Evolutionary conservation across 2,797 vertebrate species (phyloP).

Genomic region (Peromyscus melanophrys): DNA sequence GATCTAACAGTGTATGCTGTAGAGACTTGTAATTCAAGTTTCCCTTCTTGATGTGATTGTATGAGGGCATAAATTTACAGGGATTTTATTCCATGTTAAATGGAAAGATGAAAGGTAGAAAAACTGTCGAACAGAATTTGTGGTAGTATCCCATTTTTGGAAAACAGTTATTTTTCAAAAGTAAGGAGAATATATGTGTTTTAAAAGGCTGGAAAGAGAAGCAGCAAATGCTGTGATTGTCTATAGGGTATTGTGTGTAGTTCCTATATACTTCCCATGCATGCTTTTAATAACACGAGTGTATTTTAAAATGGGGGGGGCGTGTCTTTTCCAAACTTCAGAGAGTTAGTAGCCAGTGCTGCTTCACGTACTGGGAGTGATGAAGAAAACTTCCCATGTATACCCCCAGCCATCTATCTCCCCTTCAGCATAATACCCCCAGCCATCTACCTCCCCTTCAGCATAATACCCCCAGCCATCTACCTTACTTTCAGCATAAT

Average conservation of each 20-base stretch:
- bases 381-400: fast-evolving
- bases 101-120: background rate
- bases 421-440: too few relatives aligned
- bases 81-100: background rate
- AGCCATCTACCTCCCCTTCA: too few relatives aligned
- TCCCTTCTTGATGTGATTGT: background rate
- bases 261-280: background rate
- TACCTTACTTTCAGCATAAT: too few relatives aligned
- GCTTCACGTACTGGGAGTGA: background rate
- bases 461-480: too few relatives aligned
- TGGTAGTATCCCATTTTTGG: background rate
- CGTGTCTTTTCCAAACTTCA: background rate
- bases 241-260: background rate
- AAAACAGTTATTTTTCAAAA: background rate
- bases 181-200: background rate
- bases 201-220: conserved; percentile 30
- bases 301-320: background rate
- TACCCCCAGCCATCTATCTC: background rate
- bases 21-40: background rate
- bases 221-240: background rate
- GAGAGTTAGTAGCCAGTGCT: background rate
- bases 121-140: background rate
- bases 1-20: too few relatives aligned
- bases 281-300: background rate
- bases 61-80: background rate